Evolutionary conservation across 2,888 invertebrate species (phyloP), one percentile per base, ranked within the genome.

Genomic region (Mythimna pallens): DNA sequence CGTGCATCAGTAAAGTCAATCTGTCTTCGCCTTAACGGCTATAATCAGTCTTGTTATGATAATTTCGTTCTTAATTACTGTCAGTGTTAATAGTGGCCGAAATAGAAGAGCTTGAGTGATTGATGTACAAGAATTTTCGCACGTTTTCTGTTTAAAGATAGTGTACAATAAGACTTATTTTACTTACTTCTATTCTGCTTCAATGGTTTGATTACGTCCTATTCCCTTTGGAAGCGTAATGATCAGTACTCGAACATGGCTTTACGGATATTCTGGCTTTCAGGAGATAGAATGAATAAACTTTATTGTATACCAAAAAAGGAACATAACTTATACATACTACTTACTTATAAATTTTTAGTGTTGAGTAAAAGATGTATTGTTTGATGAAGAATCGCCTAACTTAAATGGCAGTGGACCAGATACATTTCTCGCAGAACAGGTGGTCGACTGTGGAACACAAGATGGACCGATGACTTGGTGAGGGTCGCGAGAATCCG

Each of bases 1-100:
- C 52, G 14, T 17, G 17, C 25, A 36, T 58, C 63, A 36, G 14
- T 58, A 22, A 17, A 6, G 40, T 12, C 50, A 9, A 71, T 54
- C 67, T 81, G 69, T 81, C 82, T 69, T 73, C 81, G 36, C 52
- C 47, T 3, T 54, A 52, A 71, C 71, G 52, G 79, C 79, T 25
- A 36, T 40, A 71, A 71, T 76, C 72, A 73, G 73, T 88, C 87
- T 61, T 80, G 86, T 88, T 91, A 90, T 89, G 90, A 80, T 91
- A 90, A 90, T 90, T 87, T 82, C 69, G 86, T 80, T 82, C 84
- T 82, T 89, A 90, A 91, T 90, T 88, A 87, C 74, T 68, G 62
- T 69, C 64, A 58, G 65, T 69, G 72, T 61, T 80, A 69, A 72
- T 81, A n/a, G 64, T 64, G 65, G 50, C 58, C 59, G 59, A 75